Evolutionary conservation across 2,888 invertebrate genomes (phyloP), one percentile per base, ranked within the genome.

Genomic region (Diplazon laetatorius): DNA sequence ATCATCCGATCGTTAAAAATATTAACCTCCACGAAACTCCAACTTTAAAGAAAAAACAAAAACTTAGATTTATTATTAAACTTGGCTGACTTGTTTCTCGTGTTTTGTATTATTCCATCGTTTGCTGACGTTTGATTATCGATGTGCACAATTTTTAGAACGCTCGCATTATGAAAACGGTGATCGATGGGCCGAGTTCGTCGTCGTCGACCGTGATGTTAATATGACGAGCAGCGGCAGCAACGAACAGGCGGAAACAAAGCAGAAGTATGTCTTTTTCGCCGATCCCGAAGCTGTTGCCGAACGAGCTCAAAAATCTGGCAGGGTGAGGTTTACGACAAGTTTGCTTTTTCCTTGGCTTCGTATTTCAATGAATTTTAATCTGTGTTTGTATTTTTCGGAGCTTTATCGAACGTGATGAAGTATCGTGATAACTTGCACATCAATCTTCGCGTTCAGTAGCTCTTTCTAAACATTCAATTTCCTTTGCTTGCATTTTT

Each of bases 191-290:
- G 37, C 30, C 14, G 65, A 44, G 46, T 25, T 25, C 16, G 60
- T 60, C 66, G 35, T 25, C 39, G 22, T 52, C 12, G 42, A 20
- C 44, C 8, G 60, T 42, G 37, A 74, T 74, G 78, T 30, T 25
- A 78, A 78, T 74, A 88, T 89, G 88, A 87, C 82, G 84, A 86
- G 81, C 62, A 84, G 81, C 52, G 81, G 78, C 20, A 83, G 83
- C 37, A 82, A 86, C 37, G 85, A 87, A 65, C 83, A 86, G 59
- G 76, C 76, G 44, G 82, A 84, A 65, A 70, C 72, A 44, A 83
- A 84, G 76, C 86, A 86, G 59, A 88, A 87, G 81, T 88, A 89
- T 87, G 87, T 85, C 62, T 88, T 88, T 80, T 87, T 86, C 75
- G 84, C 85, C 14, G 85, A 89, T 78, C 86, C 87, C 46, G 87